These are phyloP conservation scores for Drymodes brunneopygia DNA, from an alignment of 2,113 vertebrate genomes.

Conservation along the genomic window DNA sequence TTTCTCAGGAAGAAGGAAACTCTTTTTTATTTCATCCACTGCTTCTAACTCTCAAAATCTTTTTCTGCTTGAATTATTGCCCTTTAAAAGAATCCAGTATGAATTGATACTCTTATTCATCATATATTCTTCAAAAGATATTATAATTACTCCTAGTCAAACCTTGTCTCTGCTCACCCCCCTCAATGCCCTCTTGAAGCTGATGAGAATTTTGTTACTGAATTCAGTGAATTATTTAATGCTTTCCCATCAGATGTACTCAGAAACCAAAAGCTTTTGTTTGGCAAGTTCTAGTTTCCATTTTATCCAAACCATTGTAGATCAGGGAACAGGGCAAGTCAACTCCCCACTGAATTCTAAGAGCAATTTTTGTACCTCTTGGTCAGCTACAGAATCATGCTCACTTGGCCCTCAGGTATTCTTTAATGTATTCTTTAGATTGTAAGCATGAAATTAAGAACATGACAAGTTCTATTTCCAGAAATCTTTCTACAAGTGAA, in stretches of 20 bases:
- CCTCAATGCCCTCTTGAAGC: background rate
- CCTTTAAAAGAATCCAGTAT: background rate
- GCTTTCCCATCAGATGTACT: background rate
- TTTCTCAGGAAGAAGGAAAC: background rate
- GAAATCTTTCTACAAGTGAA: background rate
- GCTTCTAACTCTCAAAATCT: background rate
- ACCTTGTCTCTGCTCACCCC: background rate
- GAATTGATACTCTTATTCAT: background rate
- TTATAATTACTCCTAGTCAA: background rate
- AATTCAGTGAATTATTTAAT: background rate
- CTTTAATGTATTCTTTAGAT: background rate
- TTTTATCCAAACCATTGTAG: background rate
- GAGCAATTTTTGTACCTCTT: background rate
- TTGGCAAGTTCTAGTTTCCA: background rate
- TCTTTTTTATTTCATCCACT: background rate
- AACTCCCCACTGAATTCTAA: background rate
- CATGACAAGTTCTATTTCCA: background rate
- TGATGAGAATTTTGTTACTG: background rate
- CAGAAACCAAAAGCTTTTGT: background rate
- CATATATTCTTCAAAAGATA: background rate
- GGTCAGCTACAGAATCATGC: background rate
- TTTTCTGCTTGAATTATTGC: background rate
- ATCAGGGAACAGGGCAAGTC: background rate
- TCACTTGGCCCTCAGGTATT: background rate
- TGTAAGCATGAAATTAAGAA: background rate